Evolutionary conservation across 2,888 invertebrate species (phyloP).

Genomic region (Aleiodes leptofemur): DNA sequence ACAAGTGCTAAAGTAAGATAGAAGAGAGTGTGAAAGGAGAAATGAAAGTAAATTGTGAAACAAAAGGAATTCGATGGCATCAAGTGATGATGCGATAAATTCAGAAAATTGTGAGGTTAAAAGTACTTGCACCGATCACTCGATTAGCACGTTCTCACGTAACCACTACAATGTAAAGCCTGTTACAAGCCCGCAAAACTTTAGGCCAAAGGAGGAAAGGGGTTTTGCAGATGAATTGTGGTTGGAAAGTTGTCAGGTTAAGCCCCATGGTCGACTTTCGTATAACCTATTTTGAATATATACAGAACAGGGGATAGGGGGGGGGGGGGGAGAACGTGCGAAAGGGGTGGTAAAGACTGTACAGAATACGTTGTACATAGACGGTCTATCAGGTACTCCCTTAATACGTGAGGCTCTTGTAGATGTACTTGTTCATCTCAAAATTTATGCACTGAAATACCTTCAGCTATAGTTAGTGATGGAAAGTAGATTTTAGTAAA

Average conservation of each 20-base stretch:
- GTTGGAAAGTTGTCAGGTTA: slow-evolving; percentile 40
- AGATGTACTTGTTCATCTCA: slow-evolving; percentile 22
- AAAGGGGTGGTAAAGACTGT: slow-evolving; percentile 31
- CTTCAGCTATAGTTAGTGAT: not conserved
- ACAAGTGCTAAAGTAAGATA: not conserved
- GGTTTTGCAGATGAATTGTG: slow-evolving; percentile 35
- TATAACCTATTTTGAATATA: slow-evolving; percentile 35
- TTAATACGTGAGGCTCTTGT: slow-evolving; percentile 35
- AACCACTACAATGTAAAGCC: slow-evolving; percentile 24
- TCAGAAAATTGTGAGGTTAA: slow-evolving; percentile 56
- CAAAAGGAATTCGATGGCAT: slow-evolving; percentile 26
- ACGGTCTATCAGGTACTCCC: slow-evolving; percentile 24
- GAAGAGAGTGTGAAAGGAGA: not conserved
- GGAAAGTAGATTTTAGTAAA: slow-evolving; percentile 6
- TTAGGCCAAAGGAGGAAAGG: not conserved
- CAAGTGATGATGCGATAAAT: slow-evolving; percentile 54
- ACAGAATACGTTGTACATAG: slow-evolving; percentile 25
- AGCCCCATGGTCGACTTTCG: slow-evolving; percentile 34
- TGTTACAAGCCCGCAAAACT: slow-evolving; percentile 32
- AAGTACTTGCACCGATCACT: slow-evolving; percentile 46
- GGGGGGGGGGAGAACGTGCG: slow-evolving; percentile 1
- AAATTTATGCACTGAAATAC: slow-evolving; percentile 12
- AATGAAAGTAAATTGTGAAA: not conserved
- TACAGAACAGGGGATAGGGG: not conserved
- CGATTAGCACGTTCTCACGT: slow-evolving; percentile 53